Evolutionary conservation across 1,140 invertebrate genomes (phyloP), one percentile per base, ranked within the genome.

Genomic region (Lutraria rhynchaena): DNA sequence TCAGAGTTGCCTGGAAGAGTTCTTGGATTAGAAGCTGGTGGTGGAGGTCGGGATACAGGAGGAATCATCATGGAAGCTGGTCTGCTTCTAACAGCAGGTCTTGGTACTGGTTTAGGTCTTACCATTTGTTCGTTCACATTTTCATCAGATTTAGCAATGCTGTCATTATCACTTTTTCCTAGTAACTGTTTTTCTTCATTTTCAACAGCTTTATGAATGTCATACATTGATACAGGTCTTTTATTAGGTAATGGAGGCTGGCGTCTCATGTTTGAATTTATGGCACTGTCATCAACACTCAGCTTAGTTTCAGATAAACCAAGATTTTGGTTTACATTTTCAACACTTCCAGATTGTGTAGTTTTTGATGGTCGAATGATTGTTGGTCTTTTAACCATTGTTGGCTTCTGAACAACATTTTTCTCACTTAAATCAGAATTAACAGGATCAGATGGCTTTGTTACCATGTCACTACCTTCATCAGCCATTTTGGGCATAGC

Each of bases 171-270:
- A 75, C n/a, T 61, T 46, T 44, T 27, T 63, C 15, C 57, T 17
- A 31, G 3, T n/a, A n/a, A 3, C 3, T 29, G 27, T n/a, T 58
- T 41, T n/a, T 33, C 44, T 37, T 76, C 73, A n/a, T 65, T 27
- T 60, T 65, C 63, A 13, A 37, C 24, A 13, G 53, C 60, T 19
- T 55, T 37, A 55, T 57, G 63, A 17, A 80, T 70, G n/a, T 58
- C 67, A 5, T 55, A 46, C 76, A 80, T 80, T n/a, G 76, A 80
- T 0, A 70, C 76, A 27, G 76, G 76, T 49, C 76, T 69, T 57
- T 69, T 80, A 31, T 46, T 67, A 15, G 76, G 76, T 19, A 77
- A 35, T 27, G 61, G 71, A 24, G 71, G 74, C 49, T 61, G 55
- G 22, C 57, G 41, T 37, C 24, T 57, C 1, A 17, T 1, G 19